Evolutionary conservation across 2,888 invertebrate genomes (phyloP), one percentile per base, ranked within the genome.

Genomic region (Prosopocoilus inquinatus): DNA sequence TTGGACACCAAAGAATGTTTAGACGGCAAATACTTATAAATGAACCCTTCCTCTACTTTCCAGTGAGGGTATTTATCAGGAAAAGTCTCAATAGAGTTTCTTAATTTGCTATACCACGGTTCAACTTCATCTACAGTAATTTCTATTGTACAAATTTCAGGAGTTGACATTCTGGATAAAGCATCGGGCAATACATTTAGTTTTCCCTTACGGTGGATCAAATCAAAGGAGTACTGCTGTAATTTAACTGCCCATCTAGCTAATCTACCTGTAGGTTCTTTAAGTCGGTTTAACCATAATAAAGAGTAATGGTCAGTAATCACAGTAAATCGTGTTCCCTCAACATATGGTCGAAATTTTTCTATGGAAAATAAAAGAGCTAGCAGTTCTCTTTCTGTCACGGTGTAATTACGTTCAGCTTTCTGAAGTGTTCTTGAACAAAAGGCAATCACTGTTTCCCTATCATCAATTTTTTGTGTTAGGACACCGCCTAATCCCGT

Each of bases 241-340:
- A 66, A 47, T 20, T 60, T 52, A 1, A 66, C 47, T 11, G 60
- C 54, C 60, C 65, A 71, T 8, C 65, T 47, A 0, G 66, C 64
- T 13, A 70, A 39, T n/a, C 67, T 16, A 1, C 66, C 70, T 20
- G 57, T 61, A 0, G 67, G 58, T 20, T 67, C 67, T 45, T 67
- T 65, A 16, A 64, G 49, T 4, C 52, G 50, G 55, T 66, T 58
- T 0, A 69, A 51, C 66, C 65, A 66, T 11, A 62, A 44, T 2
- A 70, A 41, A 1, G 64, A 60, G 32, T 55, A 47, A 34, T 68
- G 67, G 47, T 68, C 67, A 5, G 65, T 71, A 0, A 67, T 57
- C 0, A 69, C 67, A 1, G 45, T 62, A 44, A 70, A 70, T 1
- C 50, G 41, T 7, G 53, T 47, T 3, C 65, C 65, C 43, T 67